Evolutionary conservation across 2,888 invertebrate genomes (phyloP).

Genomic region (Diaperis boleti): DNA sequence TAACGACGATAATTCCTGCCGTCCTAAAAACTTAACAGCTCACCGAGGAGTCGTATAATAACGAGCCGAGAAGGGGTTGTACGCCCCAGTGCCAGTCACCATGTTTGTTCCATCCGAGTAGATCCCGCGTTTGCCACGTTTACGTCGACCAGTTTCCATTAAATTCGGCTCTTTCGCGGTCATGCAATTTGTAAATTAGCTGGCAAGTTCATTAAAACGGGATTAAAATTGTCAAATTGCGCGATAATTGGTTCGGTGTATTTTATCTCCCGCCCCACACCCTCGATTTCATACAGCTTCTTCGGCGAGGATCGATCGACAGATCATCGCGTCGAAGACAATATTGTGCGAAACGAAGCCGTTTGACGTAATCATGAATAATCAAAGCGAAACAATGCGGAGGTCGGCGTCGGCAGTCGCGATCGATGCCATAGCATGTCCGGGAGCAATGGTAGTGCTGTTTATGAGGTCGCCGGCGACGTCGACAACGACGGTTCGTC

Average conservation of each 20-base stretch:
- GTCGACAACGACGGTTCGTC: conserved; percentile 59
- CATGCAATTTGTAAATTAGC: conserved; percentile 16
- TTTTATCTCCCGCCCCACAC: no score
- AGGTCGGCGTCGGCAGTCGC: conserved; percentile 41
- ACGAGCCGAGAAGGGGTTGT: conserved; percentile 6
- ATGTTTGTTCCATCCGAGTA: conserved; percentile 13
- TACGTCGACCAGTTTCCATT: conserved; percentile 4
- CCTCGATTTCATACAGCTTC: not conserved
- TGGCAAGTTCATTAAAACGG: not conserved
- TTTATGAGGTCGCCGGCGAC: conserved; percentile 57
- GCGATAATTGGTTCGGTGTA: not conserved
- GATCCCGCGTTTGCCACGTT: conserved; percentile 9
- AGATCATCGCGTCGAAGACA: not conserved
- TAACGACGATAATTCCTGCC: conserved; percentile 6
- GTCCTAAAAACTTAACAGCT: conserved; percentile 9
- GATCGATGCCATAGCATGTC: conserved; percentile 53
- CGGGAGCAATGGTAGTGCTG: conserved; percentile 54
- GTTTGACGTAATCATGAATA: conserved; percentile 42
- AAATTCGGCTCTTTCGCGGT: conserved; percentile 10
- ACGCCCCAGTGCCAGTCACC: conserved; percentile 19
- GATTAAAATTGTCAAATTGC: not conserved
- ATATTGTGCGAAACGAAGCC: conserved; percentile 16
- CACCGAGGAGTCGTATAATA: conserved; percentile 5
- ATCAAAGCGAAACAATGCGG: conserved; percentile 47
- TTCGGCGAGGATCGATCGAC: no score